Conservation (phyloP, 2,113 vertebrate genomes). For the Cathartes aura region DNA sequence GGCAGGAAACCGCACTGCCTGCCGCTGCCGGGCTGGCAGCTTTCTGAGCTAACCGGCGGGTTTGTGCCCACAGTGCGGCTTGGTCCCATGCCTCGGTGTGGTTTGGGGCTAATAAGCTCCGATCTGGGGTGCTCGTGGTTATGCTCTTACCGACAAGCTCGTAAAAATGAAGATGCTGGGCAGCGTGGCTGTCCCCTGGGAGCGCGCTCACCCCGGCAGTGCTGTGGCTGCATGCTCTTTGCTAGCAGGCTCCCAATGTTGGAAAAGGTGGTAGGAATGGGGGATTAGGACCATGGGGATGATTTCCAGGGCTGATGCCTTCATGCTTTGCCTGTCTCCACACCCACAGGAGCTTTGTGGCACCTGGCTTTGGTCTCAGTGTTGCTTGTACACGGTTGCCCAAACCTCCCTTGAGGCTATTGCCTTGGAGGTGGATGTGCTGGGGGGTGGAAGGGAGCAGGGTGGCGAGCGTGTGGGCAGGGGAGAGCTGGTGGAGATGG, state of each 20-base stretch:
- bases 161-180: not conserved
- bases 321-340: not conserved
- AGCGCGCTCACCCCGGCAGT: fast-evolving
- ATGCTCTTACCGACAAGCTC: not conserved
- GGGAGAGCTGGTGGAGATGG: not conserved
- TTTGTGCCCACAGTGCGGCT: not conserved
- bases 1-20: not conserved
- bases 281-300: not conserved
- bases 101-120: not conserved
- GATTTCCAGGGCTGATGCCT: not conserved
- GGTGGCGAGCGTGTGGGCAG: not conserved
- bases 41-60: not conserved
- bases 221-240: not conserved
- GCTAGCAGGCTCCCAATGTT: not conserved
- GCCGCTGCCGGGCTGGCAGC: not conserved
- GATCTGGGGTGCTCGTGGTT: fast-evolving
- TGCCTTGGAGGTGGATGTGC: not conserved
- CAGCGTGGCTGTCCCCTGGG: not conserved
- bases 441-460: not conserved
- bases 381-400: fast-evolving
- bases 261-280: not conserved
- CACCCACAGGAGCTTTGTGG: not conserved
- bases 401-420: not conserved
- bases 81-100: fast-evolving
- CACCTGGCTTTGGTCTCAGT: not conserved